Percentiles rank a stretch among this genome's conserved stretches.
Evolutionary conservation across 1,140 invertebrate species (phyloP).

Genomic region (Saccostrea cuccullata): DNA sequence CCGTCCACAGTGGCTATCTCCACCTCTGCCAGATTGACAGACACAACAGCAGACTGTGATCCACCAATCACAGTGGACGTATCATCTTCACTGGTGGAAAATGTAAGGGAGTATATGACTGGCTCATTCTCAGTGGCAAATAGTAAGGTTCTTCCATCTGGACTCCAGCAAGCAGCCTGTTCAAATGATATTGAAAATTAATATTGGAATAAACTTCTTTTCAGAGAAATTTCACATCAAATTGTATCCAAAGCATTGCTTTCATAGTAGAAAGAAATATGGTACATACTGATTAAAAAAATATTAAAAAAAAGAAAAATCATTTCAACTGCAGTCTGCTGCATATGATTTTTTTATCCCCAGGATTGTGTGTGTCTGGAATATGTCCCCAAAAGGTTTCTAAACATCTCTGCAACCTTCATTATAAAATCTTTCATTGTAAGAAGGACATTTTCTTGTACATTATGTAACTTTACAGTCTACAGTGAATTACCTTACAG

Average conservation of each 20-base stretch:
- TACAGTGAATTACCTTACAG: slow-evolving; percentile 70
- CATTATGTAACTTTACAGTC: too few species aligned
- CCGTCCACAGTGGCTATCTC: slow-evolving; percentile 59
- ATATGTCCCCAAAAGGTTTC: too few species aligned
- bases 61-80: slow-evolving; percentile 65
- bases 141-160: slow-evolving; percentile 85
- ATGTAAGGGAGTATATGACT: slow-evolving; percentile 85
- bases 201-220: neutral
- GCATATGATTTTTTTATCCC: too few species aligned
- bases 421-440: too few species aligned
- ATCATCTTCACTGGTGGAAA: slow-evolving; percentile 68
- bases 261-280: too few species aligned
- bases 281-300: too few species aligned
- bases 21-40: slow-evolving; percentile 71
- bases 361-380: too few species aligned
- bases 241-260: too few species aligned
- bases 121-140: slow-evolving; percentile 89
- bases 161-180: slow-evolving; percentile 89
- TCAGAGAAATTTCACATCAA: too few species aligned
- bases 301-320: too few species aligned
- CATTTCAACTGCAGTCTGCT: too few species aligned
- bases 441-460: neutral
- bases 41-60: slow-evolving; percentile 67
- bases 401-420: too few species aligned
- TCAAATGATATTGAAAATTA: neutral